A percentile compares a stretch with the other conserved stretches of the same genome.
Evolutionary conservation across 2,797 vertebrate species (phyloP).

Genomic region (Miichthys miiuy): DNA sequence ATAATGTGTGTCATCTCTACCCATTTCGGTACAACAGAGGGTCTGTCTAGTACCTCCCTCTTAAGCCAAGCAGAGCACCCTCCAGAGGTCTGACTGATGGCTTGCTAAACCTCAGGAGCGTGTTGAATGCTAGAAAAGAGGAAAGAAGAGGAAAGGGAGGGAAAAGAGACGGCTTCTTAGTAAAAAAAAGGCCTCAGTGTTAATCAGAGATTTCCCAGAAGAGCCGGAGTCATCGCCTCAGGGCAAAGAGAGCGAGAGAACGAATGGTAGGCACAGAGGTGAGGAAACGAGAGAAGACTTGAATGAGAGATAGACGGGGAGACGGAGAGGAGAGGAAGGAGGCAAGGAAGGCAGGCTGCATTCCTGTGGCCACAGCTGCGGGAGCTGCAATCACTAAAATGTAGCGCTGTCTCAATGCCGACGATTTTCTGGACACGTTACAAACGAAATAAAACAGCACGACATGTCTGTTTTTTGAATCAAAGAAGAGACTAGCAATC

Average conservation of each 20-base stretch:
- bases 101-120: constrained; percentile 58
- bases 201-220: constrained; percentile 81
- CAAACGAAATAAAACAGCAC: constrained; percentile 84
- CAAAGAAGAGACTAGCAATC: constrained; percentile 83
- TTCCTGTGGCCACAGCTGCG: constrained; percentile 86
- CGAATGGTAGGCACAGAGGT: constrained; percentile 64
- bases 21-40: constrained; percentile 50
- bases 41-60: constrained; percentile 49
- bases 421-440: constrained; percentile 80
- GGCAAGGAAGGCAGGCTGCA: constrained; percentile 72
- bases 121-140: constrained; percentile 58
- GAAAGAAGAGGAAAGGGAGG: constrained; percentile 39
- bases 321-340: constrained; percentile 69
- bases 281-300: constrained; percentile 77
- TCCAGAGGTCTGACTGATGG: constrained; percentile 46
- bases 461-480: constrained; percentile 84
- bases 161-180: constrained; percentile 53
- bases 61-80: constrained; percentile 31
- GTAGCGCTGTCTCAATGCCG: constrained; percentile 80
- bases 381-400: constrained; percentile 84
- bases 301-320: constrained; percentile 72
- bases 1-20: constrained; percentile 62
- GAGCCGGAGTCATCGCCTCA: constrained; percentile 69
- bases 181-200: constrained; percentile 72
- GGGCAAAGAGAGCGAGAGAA: constrained; percentile 63